phyloP scores from a whole-genome alignment of 2,888 invertebrate species.

The Eucera pruinosa region DNA sequence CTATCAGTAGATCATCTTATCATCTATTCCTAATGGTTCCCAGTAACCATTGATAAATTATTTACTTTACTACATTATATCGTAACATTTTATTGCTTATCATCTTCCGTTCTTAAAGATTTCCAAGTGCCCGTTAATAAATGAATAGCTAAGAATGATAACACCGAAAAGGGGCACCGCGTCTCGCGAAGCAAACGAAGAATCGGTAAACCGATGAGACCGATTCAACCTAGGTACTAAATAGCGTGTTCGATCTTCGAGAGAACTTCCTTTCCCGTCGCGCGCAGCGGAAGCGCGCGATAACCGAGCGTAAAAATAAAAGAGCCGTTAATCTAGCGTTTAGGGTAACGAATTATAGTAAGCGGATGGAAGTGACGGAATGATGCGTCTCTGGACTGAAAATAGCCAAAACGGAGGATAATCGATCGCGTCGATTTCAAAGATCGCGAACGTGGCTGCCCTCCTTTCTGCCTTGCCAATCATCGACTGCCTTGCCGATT shows the following conservation, averaged over 20 bases:
- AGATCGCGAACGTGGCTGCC: conserved; percentile 30
- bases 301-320: conserved; percentile 29
- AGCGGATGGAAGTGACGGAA: conserved; percentile 23
- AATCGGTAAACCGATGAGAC: neutral
- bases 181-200: conserved; percentile 2
- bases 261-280: neutral
- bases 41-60: no score
- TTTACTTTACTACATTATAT: no score
- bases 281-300: conserved; percentile 15
- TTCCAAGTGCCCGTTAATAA: no score
- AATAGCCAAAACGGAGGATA: neutral
- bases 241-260: conserved; percentile 2
- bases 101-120: no score
- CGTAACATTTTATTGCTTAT: no score
- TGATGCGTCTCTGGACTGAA: neutral
- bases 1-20: no score
- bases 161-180: no score
- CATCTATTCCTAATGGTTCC: no score
- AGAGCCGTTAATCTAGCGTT: conserved; percentile 41
- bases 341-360: conserved; percentile 39
- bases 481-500: conserved; percentile 48
- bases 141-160: no score
- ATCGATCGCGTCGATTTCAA: neutral
- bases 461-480: conserved; percentile 46
- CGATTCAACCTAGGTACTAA: conserved; percentile 19